phyloP scores from a whole-genome alignment of 2,797 vertebrate species.

The Rhinatrema bivittatum region DNA sequence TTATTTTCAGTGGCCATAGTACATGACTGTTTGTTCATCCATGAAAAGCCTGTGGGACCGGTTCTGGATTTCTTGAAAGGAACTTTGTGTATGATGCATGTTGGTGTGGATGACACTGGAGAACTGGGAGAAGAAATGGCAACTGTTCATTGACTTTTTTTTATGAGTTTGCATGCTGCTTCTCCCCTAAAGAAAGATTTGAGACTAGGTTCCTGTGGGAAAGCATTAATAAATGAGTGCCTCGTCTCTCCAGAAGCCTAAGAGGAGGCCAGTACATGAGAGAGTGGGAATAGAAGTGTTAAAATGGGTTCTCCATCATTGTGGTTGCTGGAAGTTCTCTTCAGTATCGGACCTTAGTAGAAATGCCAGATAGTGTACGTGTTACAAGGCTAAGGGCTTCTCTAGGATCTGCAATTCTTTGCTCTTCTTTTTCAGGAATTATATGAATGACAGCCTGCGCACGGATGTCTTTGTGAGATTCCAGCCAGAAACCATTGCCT shows the following conservation, averaged over 20 bases:
- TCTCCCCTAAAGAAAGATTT: conserved; percentile 36
- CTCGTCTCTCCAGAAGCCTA: conserved; percentile 40
- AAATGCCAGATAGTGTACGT: too few species aligned
- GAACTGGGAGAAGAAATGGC: conserved; percentile 11
- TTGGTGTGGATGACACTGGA: conserved; percentile 9
- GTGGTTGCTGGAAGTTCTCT: not conserved
- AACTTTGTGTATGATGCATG: fast-evolving
- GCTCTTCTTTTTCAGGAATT: conserved; percentile 63
- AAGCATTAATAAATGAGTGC: conserved; percentile 16
- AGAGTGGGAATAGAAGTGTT: conserved; percentile 53
- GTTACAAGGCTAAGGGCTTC: too few species aligned
- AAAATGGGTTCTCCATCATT: conserved; percentile 67
- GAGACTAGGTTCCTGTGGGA: conserved; percentile 37
- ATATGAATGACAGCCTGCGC: conserved; percentile 80
- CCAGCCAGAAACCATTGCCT: conserved; percentile 73
- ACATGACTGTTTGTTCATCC: not conserved
- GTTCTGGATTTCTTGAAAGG: not conserved
- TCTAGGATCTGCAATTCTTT: too few species aligned
- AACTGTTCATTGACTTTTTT: conserved; percentile 4
- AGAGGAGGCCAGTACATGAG: conserved; percentile 46
- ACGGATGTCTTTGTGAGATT: conserved; percentile 76
- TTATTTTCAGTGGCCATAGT: conserved; percentile 20
- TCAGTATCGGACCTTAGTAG: conserved; percentile 6
- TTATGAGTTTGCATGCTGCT: conserved; percentile 32
- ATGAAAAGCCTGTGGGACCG: conserved; percentile 13